Evolutionary conservation across 2,797 vertebrate species (phyloP).

Genomic region (Bradypus variegatus): DNA sequence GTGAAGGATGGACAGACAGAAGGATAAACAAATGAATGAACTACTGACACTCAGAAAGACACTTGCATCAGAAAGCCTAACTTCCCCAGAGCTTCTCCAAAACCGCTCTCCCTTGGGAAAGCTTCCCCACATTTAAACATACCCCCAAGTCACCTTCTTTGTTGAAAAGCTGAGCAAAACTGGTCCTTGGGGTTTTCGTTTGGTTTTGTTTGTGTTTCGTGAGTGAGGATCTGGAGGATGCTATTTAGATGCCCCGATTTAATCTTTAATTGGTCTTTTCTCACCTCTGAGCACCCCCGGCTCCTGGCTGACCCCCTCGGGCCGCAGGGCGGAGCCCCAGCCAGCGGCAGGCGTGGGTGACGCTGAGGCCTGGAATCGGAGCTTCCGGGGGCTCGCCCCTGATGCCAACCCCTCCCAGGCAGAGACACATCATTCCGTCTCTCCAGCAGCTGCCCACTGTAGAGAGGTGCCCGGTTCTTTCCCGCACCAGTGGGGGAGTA

Average conservation of each 20-base stretch:
- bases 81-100: background rate
- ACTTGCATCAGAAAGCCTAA: background rate
- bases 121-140: background rate
- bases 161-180: background rate
- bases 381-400: background rate
- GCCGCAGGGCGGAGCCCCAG: background rate
- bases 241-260: background rate
- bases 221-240: background rate
- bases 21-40: fast-evolving
- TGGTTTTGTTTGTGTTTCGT: background rate
- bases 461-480: background rate
- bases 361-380: background rate
- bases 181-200: background rate
- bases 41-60: too few relatives aligned
- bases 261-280: background rate
- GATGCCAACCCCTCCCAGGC: too few relatives aligned
- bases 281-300: background rate
- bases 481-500: too few relatives aligned
- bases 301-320: background rate
- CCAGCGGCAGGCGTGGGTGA: background rate
- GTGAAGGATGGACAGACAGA: fast-evolving
- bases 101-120: background rate
- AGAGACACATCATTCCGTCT: fast-evolving
- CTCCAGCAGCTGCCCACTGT: background rate
- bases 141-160: background rate